These are phyloP conservation scores for Trichonephila clavipes DNA, from an alignment of 1,140 invertebrate genomes.

Conservation along the genomic window DNA sequence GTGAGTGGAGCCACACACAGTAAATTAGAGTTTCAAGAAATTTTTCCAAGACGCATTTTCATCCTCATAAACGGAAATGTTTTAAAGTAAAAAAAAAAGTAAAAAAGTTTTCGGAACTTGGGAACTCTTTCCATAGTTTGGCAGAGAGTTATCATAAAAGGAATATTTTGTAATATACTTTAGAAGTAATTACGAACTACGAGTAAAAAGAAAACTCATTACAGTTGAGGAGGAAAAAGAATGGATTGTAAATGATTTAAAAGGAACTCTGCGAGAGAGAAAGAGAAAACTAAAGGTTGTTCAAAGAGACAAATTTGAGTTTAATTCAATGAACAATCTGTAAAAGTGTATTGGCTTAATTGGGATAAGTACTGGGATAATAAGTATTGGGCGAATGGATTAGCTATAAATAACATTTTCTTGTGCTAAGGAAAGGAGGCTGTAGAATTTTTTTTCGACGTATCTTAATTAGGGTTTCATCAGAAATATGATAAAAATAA, in stretches of 20 bases:
- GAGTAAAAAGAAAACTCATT: constrained; percentile 46
- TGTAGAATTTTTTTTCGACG: not conserved
- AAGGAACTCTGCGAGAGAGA: not conserved
- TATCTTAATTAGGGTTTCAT: constrained; percentile 24
- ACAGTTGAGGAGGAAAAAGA: constrained; percentile 20
- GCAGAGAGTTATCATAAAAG: not conserved
- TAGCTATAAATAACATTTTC: constrained; percentile 9
- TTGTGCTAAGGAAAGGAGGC: not conserved
- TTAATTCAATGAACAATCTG: constrained; percentile 42
- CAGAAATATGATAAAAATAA: not conserved
- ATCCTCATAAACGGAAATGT: not conserved
- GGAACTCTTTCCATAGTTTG: constrained; percentile 3
- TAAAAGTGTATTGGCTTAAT: constrained; percentile 40
- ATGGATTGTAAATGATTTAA: constrained; percentile 48
- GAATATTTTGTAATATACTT: constrained; percentile 48
- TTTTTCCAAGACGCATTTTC: not conserved
- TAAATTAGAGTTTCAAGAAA: constrained; percentile 15
- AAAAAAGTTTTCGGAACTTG: constrained; percentile 1
- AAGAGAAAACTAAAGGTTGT: not conserved
- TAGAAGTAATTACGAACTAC: constrained; percentile 25
- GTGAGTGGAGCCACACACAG: not conserved
- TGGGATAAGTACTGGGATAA: constrained; percentile 18
- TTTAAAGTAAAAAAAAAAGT: not conserved
- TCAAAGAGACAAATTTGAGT: constrained; percentile 1
- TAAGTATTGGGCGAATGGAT: not conserved